These are phyloP conservation scores for Dascillus cervinus DNA, from an alignment of 2,888 invertebrate genomes.

Conservation along the genomic window DNA sequence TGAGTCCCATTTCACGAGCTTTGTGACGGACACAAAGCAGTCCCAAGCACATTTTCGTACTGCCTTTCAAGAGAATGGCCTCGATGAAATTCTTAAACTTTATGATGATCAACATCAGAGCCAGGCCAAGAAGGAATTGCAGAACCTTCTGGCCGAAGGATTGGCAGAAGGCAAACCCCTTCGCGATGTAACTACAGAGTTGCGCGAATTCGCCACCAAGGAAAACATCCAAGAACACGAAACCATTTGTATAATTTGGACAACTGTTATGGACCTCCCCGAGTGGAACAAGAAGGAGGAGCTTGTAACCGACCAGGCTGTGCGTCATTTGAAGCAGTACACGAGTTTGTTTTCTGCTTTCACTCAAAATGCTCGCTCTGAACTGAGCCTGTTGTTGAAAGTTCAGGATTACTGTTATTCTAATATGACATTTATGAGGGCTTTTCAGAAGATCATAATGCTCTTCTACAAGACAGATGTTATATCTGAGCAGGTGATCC, in stretches of 20 bases:
- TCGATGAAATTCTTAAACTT: conserved; percentile 53
- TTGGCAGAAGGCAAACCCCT: conserved; percentile 79
- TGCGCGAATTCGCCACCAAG: conserved; percentile 78
- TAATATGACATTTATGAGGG: conserved; percentile 98
- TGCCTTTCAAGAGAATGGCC: conserved; percentile 42
- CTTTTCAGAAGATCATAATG: conserved; percentile 94
- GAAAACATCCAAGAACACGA: conserved; percentile 86
- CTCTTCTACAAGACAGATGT: conserved; percentile 95
- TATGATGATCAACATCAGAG: conserved; percentile 80
- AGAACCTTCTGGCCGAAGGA: conserved; percentile 69
- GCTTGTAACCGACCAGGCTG: conserved; percentile 89
- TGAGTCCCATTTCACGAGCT: conserved; percentile 72
- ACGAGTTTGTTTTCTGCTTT: conserved; percentile 82
- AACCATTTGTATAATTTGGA: conserved; percentile 64
- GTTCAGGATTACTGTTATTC: conserved; percentile 98
- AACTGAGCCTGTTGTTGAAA: conserved; percentile 81
- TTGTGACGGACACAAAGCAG: conserved; percentile 90
- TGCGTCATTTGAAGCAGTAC: conserved; percentile 81
- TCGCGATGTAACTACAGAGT: conserved; percentile 77
- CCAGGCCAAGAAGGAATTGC: conserved; percentile 73
- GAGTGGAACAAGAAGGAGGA: conserved; percentile 99
- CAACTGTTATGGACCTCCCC: conserved; percentile 87
- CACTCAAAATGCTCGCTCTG: conserved; percentile 76
- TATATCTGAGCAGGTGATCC: conserved; percentile 87
- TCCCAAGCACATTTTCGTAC: conserved; percentile 80